Evolutionary conservation across 2,797 vertebrate genomes (phyloP), one percentile per base, ranked within the genome.

Genomic region (Sebastes hubbsi): DNA sequence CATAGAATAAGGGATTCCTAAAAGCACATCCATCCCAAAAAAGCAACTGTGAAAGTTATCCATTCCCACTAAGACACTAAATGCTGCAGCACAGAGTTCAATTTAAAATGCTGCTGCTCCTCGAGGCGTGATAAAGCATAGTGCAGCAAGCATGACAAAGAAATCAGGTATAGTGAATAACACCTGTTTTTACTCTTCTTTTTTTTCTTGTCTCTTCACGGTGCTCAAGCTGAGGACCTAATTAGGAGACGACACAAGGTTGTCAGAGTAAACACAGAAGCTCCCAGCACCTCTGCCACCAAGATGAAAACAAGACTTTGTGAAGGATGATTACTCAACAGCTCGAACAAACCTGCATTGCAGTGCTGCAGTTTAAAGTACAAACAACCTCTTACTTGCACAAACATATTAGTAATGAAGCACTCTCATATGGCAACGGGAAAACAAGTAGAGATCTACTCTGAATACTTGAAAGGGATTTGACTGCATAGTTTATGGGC

Each of bases 161-260:
- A 78, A 80, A 54, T 58, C 68, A 75, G 85, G 65, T 83, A 63
- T 64, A 78, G 38, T 36, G 52, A 71, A 77, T 58, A 75, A 81
- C 78, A 83, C 67, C 71, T 58, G 64, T 60, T 72, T 61, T 42
- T 25, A 12, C 27, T 70, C 3, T 56, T n/a, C 70, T 58, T 18
- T 30, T 5, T 14, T 4, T 18, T 22, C 24, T 58, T 8, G 65
- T 77, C n/a, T 65, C 27, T 66, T 83, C 62, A 29, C 52, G 8
- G 29, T 72, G 68, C 72, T 81, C 77, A 80, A 22, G 29, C 80
- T 61, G 71, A 86, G 70, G 18, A 74, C 62, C 80, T 90, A 82
- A 92, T 90, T 87, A 89, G 67, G 58, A 69, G 61, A 81, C 67
- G 63, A 78, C 78, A 82, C 54, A 42, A 70, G 59, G 16, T 66